Evolutionary conservation across 2,113 vertebrate species (phyloP), one percentile per base, ranked within the genome.

Genomic region (Xiphias gladius): DNA sequence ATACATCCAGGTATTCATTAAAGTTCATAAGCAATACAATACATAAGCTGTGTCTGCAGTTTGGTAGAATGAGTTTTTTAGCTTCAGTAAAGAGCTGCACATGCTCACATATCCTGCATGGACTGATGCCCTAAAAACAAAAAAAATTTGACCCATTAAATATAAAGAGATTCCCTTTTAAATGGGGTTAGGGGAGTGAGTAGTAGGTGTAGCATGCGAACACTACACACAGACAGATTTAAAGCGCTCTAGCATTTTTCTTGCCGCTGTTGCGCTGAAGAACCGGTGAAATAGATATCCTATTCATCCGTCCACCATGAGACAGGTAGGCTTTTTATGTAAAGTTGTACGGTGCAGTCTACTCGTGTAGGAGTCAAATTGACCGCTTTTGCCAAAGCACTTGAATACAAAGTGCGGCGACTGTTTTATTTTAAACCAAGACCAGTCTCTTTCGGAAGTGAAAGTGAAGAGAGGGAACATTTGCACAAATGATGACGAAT

Each of bases 401-500:
- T 81, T 28, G 32, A 79, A 58, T n/a, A 28, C 63, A 71, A 70
- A 4, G n/a, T 39, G 43, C 4, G 54, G 68, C 72, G 48, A 39
- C 55, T 35, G 32, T 72, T 81, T 76, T 72, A 59, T 57, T 80
- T 75, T 54, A 48, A 82, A 81, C 59, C 73, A 37, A 59, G 74
- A 30, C 59, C 0, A 13, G 46, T 75, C 28, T 66, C 54, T 74
- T 68, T 3, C 52, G 76, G 76, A 85, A 81, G 66, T 57, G 50
- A 85, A 85, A 88, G 68, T 54, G 65, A 82, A 76, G 72, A 61
- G 43, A 73, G 39, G 67, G 84, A 89, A 88, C 88, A 87, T 86
- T 91, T 87, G 88, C 83, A 83, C 80, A 91, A 86, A 88, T 58
- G 73, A 92, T 93, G 91, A 93, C 82, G 92, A 92, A 94, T 89